Base-by-base conservation (phyloP, 2,888 invertebrate genomes). In the Nemotelus pantherinus region DNA sequence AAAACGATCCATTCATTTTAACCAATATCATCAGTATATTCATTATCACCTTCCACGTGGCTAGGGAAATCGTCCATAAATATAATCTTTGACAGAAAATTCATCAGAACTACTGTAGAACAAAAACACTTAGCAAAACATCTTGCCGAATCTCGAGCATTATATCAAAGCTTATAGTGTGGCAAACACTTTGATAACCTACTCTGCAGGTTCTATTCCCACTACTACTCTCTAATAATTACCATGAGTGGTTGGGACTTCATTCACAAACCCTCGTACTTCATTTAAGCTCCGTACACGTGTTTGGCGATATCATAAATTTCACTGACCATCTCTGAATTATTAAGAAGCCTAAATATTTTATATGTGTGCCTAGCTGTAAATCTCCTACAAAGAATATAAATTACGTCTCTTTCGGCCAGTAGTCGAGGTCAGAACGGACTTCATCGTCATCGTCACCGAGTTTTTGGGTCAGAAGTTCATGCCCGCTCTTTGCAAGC, bases 321-420 rank as follows among this genome's bases (percentile, higher is more conserved):
- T 72, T 72, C 58, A 44, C 25, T 50, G 71, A 58, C 57, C 71
- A 72, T 58, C 71, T 25, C 71, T 58, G 71, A 72, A 72, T 72
- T 72, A 72, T 72, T 72, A 72, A 72, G 58, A 72, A 39, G 43
- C 71, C 71, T 41, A 72, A 72, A 72, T 72, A 57, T 72, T 72
- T 72, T 72, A 72, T 72, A 58, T 72, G 71, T 58, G 44, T 45
- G 71, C 71, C 57, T 58, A 72, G 71, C 45, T 47, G 71, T 72
- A 72, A 72, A 72, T 72, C 71, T 72, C 58, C 71, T 7, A 58
- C 58, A 58, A 58, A 58, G 58, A 72, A 72, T 41, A 72, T 72
- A 72, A 72, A 72, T 72, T 72, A 72, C 58, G 25, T 72, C 58
- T 58, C 58, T 72, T 70, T 45, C n/a, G 68, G 45, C 39, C 50